A percentile compares a stretch with the other conserved stretches of the same genome.
phyloP scores from a whole-genome alignment of 2,888 invertebrate genomes.

The Eutolmus rufibarbis region DNA sequence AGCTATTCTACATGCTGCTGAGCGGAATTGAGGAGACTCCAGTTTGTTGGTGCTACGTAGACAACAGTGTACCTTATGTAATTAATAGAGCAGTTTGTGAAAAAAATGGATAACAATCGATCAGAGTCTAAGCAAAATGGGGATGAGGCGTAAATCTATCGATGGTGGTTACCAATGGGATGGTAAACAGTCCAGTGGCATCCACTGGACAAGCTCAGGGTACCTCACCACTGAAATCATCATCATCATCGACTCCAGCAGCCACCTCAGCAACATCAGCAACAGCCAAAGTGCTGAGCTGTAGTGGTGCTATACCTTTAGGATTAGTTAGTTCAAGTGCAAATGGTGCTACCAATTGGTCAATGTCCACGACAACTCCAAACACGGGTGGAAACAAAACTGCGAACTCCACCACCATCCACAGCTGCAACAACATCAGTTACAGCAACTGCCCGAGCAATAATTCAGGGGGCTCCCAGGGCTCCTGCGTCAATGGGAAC shows the following conservation, averaged over 20 bases:
- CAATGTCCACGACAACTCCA: conserved; percentile 28
- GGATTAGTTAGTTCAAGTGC: conserved; percentile 34
- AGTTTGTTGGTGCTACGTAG: not conserved
- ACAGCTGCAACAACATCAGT: conserved; percentile 16
- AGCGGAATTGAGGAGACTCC: not conserved
- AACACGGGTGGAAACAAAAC: not conserved
- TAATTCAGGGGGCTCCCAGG: not conserved
- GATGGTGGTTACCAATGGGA: conserved; percentile 51
- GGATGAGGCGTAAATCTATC: conserved; percentile 49
- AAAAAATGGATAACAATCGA: conserved; percentile 19
- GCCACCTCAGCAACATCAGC: not conserved
- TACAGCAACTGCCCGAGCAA: not conserved
- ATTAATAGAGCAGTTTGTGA: not conserved
- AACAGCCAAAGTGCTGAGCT: not conserved
- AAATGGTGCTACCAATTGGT: conserved; percentile 28
- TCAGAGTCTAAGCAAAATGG: conserved; percentile 44
- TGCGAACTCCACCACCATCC: not conserved
- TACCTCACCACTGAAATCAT: conserved; percentile 26
- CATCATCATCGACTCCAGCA: conserved; percentile 16
- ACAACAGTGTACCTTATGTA: not conserved
- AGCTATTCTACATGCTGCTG: not conserved
- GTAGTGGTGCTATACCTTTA: conserved; percentile 22
- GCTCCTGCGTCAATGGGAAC: conserved; percentile 48
- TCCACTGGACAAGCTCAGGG: conserved; percentile 48
- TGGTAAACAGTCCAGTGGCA: conserved; percentile 50